Conservation (phyloP, 1,140 invertebrate genomes). For the Bombyx mori region DNA sequence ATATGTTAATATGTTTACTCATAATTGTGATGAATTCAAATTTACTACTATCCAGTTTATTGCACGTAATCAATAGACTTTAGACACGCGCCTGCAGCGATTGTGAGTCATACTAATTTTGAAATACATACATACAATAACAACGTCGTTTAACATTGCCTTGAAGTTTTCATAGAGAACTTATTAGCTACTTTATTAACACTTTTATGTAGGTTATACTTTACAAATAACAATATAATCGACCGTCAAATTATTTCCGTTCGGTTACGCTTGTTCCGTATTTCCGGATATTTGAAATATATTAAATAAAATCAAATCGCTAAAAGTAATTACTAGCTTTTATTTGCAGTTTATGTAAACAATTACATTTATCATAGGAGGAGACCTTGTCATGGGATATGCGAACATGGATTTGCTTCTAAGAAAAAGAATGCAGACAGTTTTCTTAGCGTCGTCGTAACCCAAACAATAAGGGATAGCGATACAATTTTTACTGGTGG, state of each 20-base stretch:
- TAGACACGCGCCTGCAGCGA: conserved; percentile 4
- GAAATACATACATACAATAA: conserved; percentile 13
- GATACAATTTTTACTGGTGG: too few species aligned
- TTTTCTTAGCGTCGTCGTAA: too few species aligned
- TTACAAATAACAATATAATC: conserved; percentile 6
- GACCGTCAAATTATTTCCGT: conserved; percentile 18
- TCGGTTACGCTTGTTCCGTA: conserved; percentile 8
- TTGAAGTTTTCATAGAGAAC: background rate
- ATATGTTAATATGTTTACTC: too few species aligned
- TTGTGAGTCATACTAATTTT: conserved; percentile 17
- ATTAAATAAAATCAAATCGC: conserved; percentile 1
- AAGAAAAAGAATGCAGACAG: too few species aligned
- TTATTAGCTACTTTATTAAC: conserved; percentile 24
- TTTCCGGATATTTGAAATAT: conserved; percentile 10
- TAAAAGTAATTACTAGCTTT: background rate
- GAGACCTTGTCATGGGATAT: too few species aligned
- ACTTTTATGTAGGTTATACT: too few species aligned
- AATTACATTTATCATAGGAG: too few species aligned
- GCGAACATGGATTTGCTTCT: too few species aligned
- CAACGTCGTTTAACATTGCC: conserved; percentile 10
- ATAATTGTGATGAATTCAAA: too few species aligned
- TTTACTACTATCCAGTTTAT: too few species aligned
- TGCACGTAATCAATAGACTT: background rate
- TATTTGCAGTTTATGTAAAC: background rate
- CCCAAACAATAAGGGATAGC: too few species aligned